phyloP scores from a whole-genome alignment of 2,797 vertebrate species.

The Gouania willdenowi region DNA sequence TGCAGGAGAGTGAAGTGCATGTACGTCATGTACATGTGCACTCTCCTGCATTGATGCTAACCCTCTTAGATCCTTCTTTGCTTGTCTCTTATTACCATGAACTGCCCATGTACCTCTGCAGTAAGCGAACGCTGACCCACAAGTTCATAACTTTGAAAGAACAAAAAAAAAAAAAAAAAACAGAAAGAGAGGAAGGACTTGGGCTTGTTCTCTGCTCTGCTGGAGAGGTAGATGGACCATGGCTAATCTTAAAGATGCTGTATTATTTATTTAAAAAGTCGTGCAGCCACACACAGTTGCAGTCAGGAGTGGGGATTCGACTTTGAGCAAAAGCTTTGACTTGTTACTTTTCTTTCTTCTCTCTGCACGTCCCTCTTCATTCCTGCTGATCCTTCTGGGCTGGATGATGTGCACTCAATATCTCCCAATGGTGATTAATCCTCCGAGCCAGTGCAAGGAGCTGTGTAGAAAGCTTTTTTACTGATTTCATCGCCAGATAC shows the following conservation, averaged over 20 bases:
- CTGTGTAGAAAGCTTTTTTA: conserved; percentile 50
- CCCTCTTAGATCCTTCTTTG: conserved; percentile 28
- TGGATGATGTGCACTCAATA: conserved; percentile 69
- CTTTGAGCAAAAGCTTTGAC: conserved; percentile 46
- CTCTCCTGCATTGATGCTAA: conserved; percentile 21
- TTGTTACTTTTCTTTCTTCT: conserved; percentile 45
- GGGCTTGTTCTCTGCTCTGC: conserved; percentile 53
- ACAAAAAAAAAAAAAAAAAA: conserved; percentile 35
- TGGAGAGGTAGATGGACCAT: conserved; percentile 69
- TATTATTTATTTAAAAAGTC: conserved; percentile 82
- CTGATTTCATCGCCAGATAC: conserved; percentile 61
- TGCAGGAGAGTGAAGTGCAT: conserved; percentile 43
- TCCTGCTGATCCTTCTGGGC: conserved; percentile 40
- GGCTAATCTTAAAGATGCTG: conserved; percentile 73
- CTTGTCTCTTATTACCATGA: conserved; percentile 24
- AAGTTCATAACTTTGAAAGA: conserved; percentile 69
- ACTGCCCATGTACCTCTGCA: conserved; percentile 34
- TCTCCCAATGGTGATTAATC: conserved; percentile 76
- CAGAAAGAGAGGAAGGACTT: conserved; percentile 42
- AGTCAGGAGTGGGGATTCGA: conserved; percentile 55
- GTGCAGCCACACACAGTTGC: conserved; percentile 61
- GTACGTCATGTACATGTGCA: conserved; percentile 51
- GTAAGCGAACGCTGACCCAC: conserved; percentile 38
- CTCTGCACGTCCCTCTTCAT: conserved; percentile 26
- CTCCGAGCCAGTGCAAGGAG: conserved; percentile 52